A percentile compares a stretch with the other conserved stretches of the same genome.
phyloP scores from a whole-genome alignment of 2,113 vertebrate species.

The Siniperca knerii region DNA sequence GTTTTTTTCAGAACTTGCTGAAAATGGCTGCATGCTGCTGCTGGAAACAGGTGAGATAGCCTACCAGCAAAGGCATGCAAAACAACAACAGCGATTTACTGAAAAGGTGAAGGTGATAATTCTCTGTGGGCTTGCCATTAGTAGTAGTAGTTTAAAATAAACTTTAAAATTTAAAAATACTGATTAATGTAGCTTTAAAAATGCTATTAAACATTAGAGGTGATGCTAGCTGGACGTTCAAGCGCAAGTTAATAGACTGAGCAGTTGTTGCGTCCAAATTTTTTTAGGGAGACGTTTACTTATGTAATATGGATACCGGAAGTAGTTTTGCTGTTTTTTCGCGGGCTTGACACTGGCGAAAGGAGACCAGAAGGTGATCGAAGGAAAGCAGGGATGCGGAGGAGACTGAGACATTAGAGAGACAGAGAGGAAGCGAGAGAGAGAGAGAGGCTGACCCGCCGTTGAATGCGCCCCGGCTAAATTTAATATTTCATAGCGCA shows the following conservation, averaged over 20 bases:
- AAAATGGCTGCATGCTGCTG: background rate
- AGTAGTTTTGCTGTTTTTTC: background rate
- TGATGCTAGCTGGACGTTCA: background rate
- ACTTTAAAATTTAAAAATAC: background rate
- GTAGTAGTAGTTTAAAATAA: no score
- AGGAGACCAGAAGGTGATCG: slow-evolving; percentile 42
- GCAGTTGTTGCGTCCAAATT: background rate
- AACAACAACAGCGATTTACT: no score
- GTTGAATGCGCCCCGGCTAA: background rate
- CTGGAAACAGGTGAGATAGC: no score
- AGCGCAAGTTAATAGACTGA: background rate
- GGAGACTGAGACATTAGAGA: background rate
- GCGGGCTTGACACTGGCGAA: background rate
- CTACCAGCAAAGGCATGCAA: no score
- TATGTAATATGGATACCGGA: slow-evolving; percentile 20
- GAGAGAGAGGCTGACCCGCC: slow-evolving; percentile 5
- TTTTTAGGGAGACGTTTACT: background rate
- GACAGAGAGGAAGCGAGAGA: slow-evolving; percentile 32
- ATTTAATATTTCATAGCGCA: background rate
- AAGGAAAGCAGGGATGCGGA: slow-evolving; percentile 33
- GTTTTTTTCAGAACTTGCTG: background rate
- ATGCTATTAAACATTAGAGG: background rate
- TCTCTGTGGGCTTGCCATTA: background rate
- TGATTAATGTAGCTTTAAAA: background rate
- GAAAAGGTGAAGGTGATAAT: no score